Evolutionary conservation across 2,113 vertebrate genomes (phyloP).

Genomic region (Oxygymnocypris stewartii): DNA sequence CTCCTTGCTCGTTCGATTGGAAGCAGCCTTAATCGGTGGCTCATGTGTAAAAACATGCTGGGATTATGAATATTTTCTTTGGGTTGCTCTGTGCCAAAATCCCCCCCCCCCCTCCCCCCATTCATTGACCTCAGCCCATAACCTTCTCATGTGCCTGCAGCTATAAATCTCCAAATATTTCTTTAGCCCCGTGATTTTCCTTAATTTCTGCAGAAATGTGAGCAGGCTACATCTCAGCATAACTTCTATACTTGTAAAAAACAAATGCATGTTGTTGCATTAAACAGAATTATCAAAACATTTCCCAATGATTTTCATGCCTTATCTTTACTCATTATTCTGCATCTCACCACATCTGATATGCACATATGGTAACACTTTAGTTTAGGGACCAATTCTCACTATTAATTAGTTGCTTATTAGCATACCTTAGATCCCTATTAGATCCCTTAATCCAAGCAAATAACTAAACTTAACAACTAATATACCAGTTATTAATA

Average conservation of each 20-base stretch:
- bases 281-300: not conserved
- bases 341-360: not conserved
- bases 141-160: not conserved
- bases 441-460: not conserved
- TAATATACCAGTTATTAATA: not conserved
- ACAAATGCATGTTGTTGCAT: not conserved
- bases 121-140: slow-evolving; percentile 1
- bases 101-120: not conserved
- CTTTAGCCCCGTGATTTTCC: slow-evolving; percentile 1
- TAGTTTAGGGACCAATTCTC: not conserved
- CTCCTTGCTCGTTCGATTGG: not conserved
- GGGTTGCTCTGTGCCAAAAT: not conserved
- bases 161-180: slow-evolving; percentile 18
- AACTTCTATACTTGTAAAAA: not conserved
- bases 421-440: too few species aligned
- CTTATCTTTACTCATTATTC: not conserved
- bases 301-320: not conserved
- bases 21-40: not conserved
- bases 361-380: not conserved
- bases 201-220: not conserved
- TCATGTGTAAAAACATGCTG: not conserved
- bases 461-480: not conserved
- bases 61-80: slow-evolving; percentile 7
- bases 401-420: not conserved
- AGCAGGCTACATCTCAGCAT: not conserved